phyloP scores from a whole-genome alignment of 2,888 invertebrate species.

The Polydrusus pterygomalis region DNA sequence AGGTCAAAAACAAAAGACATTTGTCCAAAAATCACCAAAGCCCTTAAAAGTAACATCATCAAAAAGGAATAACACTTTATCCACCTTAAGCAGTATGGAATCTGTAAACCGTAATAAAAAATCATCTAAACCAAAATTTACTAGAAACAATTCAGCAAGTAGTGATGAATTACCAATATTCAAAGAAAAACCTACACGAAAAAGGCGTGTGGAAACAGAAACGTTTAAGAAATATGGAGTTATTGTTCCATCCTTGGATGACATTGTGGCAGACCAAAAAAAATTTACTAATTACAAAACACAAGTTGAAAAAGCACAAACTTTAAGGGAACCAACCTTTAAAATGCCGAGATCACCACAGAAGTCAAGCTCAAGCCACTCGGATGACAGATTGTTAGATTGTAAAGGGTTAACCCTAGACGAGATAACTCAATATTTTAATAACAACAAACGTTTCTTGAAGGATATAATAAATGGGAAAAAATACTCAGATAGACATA shows the following conservation, averaged over 20 bases:
- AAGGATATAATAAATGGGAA: constrained; percentile 57
- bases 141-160: constrained; percentile 51
- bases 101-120: not conserved
- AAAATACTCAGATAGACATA: constrained; percentile 57
- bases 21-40: not conserved
- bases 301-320: constrained; percentile 47
- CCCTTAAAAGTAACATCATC: constrained; percentile 1
- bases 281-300: constrained; percentile 55
- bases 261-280: constrained; percentile 58
- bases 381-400: constrained; percentile 45
- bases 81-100: not conserved
- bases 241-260: constrained; percentile 58
- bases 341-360: constrained; percentile 49
- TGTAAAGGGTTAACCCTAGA: constrained; percentile 59
- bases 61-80: not conserved
- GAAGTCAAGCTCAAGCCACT: constrained; percentile 18
- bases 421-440: constrained; percentile 57
- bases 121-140: constrained; percentile 27
- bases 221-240: constrained; percentile 61
- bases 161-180: constrained; percentile 56
- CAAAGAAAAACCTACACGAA: constrained; percentile 42
- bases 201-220: constrained; percentile 46
- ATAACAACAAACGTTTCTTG: constrained; percentile 54
- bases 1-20: not conserved
- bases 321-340: constrained; percentile 51